A percentile compares a stretch with the other conserved stretches of the same genome.
phyloP scores from a whole-genome alignment of 2,888 invertebrate species.

The Mimachlamys varia region DNA sequence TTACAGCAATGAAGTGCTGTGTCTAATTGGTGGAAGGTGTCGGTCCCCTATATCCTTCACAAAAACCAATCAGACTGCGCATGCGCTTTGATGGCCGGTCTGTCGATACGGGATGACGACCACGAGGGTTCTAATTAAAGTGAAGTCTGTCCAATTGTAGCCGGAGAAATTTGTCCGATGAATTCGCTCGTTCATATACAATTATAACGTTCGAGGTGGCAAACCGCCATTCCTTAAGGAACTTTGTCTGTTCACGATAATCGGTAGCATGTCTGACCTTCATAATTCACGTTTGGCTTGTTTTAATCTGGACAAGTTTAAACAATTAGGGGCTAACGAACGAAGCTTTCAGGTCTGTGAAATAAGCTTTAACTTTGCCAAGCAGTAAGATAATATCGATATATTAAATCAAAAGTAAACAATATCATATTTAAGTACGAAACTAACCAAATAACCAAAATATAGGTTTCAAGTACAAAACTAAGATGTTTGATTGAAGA shows the following conservation, averaged over 20 bases:
- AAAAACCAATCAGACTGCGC: slow-evolving; percentile 36
- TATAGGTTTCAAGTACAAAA: not conserved
- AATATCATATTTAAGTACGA: too few relatives aligned
- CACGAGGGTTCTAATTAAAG: slow-evolving; percentile 36
- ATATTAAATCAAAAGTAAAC: too few relatives aligned
- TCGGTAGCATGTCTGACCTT: not conserved
- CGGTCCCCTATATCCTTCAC: slow-evolving; percentile 29
- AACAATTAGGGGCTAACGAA: not conserved
- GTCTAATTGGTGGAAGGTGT: slow-evolving; percentile 28
- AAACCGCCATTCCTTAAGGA: not conserved
- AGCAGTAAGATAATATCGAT: not conserved
- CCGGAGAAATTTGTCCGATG: slow-evolving; percentile 15
- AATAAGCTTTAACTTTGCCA: not conserved
- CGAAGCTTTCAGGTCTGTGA: not conserved
- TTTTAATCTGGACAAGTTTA: not conserved
- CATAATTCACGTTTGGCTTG: not conserved
- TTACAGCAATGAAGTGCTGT: slow-evolving; percentile 21
- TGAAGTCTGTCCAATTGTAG: slow-evolving; percentile 28
- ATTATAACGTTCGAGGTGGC: slow-evolving; percentile 5
- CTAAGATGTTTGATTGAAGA: not conserved
- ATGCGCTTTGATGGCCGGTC: slow-evolving; percentile 29
- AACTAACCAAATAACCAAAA: too few relatives aligned
- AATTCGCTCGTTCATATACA: slow-evolving; percentile 27
- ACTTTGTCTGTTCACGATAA: slow-evolving; percentile 1
- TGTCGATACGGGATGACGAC: slow-evolving; percentile 28